A percentile compares a stretch with the other conserved stretches of the same genome.
Evolutionary conservation across 2,888 invertebrate species (phyloP).

Genomic region (Cosmopolites sordidus): DNA sequence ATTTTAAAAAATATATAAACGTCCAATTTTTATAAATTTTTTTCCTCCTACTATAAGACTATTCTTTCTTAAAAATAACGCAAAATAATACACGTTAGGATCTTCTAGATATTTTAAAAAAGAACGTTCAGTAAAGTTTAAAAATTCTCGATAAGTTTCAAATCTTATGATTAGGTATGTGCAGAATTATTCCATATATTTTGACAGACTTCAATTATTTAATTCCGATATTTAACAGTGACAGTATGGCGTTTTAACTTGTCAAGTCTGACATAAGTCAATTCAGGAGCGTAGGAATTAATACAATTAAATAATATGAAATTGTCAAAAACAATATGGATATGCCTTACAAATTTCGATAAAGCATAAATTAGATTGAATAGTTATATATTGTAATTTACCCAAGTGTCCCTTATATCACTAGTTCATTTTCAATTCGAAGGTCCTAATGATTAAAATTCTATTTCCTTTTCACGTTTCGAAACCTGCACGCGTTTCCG

Average conservation of each 20-base stretch:
- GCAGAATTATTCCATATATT: slow-evolving; percentile 26
- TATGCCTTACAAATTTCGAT: slow-evolving; percentile 26
- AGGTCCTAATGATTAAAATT: slow-evolving; percentile 25
- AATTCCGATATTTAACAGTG: no score
- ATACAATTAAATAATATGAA: not conserved
- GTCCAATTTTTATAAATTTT: slow-evolving; percentile 27
- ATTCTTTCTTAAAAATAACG: slow-evolving; percentile 6
- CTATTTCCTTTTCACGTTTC: not conserved
- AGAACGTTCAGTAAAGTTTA: not conserved
- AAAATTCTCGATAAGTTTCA: slow-evolving; percentile 4
- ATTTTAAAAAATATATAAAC: slow-evolving; percentile 19
- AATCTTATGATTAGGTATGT: slow-evolving; percentile 26
- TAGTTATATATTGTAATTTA: slow-evolving; percentile 28
- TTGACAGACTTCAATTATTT: slow-evolving; percentile 4
- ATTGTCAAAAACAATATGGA: slow-evolving; percentile 12
- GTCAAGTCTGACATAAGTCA: no score
- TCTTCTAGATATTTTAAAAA: slow-evolving; percentile 20
- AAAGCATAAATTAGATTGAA: slow-evolving; percentile 24
- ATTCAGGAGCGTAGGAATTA: no score
- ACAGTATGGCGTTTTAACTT: no score
- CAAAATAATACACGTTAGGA: slow-evolving; percentile 26
- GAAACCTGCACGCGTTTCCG: no score
- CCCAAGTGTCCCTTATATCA: slow-evolving; percentile 28
- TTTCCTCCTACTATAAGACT: slow-evolving; percentile 9
- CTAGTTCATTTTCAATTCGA: slow-evolving; percentile 20